phyloP scores from a whole-genome alignment of 2,797 vertebrate genomes.

The Pampus argenteus region DNA sequence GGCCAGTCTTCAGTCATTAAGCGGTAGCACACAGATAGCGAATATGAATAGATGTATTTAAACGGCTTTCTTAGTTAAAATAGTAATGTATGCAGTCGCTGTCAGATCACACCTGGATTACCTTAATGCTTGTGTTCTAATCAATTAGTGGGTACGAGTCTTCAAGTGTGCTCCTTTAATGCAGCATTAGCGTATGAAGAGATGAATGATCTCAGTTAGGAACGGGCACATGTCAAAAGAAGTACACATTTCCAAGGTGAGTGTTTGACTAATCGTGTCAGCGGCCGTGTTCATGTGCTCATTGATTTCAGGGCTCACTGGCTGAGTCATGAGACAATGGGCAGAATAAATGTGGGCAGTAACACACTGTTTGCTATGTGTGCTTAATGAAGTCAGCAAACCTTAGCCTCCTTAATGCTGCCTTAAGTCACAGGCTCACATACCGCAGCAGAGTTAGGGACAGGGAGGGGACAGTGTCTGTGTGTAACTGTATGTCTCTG shows the following conservation, averaged over 20 bases:
- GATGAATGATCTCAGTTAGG: background rate
- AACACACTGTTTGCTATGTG: constrained; percentile 34
- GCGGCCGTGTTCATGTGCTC: constrained; percentile 45
- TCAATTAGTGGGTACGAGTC: constrained; percentile 3
- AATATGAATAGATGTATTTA: background rate
- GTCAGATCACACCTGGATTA: background rate
- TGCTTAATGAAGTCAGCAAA: constrained; percentile 50
- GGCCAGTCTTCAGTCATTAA: background rate
- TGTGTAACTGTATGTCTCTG: constrained; percentile 17
- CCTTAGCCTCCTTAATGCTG: constrained; percentile 34
- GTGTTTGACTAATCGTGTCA: constrained; percentile 53
- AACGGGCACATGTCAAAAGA: constrained; percentile 5
- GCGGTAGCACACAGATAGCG: background rate
- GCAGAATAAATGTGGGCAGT: constrained; percentile 44
- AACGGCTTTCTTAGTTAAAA: background rate
- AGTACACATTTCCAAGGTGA: constrained; percentile 27
- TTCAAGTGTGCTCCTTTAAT: constrained; percentile 4
- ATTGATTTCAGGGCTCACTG: constrained; percentile 34
- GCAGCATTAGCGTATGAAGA: background rate
- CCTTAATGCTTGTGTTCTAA: background rate
- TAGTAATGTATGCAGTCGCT: background rate
- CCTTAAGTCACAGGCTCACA: constrained; percentile 42
- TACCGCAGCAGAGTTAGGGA: constrained; percentile 20
- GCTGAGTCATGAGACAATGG: constrained; percentile 46
- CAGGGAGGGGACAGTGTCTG: constrained; percentile 17